Base-by-base conservation (phyloP, 2,113 vertebrate species). In the Gambusia affinis region DNA sequence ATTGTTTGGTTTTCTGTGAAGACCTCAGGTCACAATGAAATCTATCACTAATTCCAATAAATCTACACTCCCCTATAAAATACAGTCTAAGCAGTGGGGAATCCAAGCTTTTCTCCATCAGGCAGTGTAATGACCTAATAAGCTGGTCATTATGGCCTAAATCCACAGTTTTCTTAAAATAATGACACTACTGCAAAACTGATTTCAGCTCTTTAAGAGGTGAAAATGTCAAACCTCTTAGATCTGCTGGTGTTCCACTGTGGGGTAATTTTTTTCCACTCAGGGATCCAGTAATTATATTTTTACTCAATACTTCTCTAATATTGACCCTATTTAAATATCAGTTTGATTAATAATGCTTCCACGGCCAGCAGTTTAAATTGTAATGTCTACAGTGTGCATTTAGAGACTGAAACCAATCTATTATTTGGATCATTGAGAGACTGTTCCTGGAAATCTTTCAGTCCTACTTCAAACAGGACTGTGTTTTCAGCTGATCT, bases 361-460 rank as follows among this genome's bases (percentile, higher is more conserved):
- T 57, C 17, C 17, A 57, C 2, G 24, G 24, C 51, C 51, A 57
- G 24, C n/a, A n/a, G 8, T n/a, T 57, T 8, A 2, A 15, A 42
- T 42, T 42, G 12, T 15, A 47, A 5, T 47, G 44, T 47, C 44
- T 19, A 47, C 44, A 19, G 17, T 6, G 44, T 47, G 44, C 14
- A 47, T 47, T 19, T 1, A 2, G 44, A 6, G 27, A 57, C 4
- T 10, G 30, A 54, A 47, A 22, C 12, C 8, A 31, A 14, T 69
- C 22, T 28, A 12, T 61, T 10, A 29, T 39, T n/a, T 22, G 39
- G 2, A 60, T 44, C 57, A 80, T 73, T 44, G 5, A 87, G 70
- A 73, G 17, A 73, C 10, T 64, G 24, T 89, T 89, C 84, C 85
- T 77, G 78, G 85, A 90, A 87, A 54, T 12, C 30, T n/a, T 28